These are phyloP conservation scores for Pristionchus arcanus DNA, from an alignment of 2,888 invertebrate genomes.

Conservation along the genomic window DNA sequence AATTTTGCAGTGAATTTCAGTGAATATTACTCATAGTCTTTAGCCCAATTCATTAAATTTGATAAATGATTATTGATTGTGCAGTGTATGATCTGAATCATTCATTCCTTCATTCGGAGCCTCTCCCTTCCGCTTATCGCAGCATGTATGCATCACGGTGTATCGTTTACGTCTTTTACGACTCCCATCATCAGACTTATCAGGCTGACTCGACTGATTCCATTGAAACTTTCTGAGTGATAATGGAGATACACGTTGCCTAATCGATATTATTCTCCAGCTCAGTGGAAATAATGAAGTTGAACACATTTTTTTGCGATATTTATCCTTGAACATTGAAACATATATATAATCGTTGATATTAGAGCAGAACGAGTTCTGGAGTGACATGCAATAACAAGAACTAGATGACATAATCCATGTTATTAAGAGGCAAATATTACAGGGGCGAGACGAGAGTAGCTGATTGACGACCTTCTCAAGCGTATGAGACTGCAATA, in stretches of 20 bases:
- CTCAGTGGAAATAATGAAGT: neutral
- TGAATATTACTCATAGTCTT: neutral
- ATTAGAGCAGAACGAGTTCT: neutral
- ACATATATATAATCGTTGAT: slow-evolving; percentile 9
- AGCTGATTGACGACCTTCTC: neutral
- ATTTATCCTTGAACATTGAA: slow-evolving; percentile 28
- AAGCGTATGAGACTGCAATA: slow-evolving; percentile 39
- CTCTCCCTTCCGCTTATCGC: slow-evolving; percentile 26
- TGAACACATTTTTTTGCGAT: neutral
- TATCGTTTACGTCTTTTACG: slow-evolving; percentile 45
- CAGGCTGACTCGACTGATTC: slow-evolving; percentile 40
- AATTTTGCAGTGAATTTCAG: neutral
- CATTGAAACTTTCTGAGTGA: slow-evolving; percentile 1
- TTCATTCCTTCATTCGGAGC: neutral
- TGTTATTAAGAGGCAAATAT: slow-evolving; percentile 43
- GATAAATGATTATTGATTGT: neutral
- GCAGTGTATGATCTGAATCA: neutral
- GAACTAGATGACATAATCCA: slow-evolving; percentile 23
- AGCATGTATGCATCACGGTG: slow-evolving; percentile 27
- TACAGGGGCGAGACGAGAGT: neutral
- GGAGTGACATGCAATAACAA: neutral
- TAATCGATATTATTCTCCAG: neutral
- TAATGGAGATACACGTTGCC: slow-evolving; percentile 9
- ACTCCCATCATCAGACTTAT: neutral
- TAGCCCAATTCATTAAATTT: neutral